A percentile compares a stretch with the other conserved stretches of the same genome.
Evolutionary conservation across 2,113 vertebrate genomes (phyloP).

Genomic region (Prionailurus viverrinus): DNA sequence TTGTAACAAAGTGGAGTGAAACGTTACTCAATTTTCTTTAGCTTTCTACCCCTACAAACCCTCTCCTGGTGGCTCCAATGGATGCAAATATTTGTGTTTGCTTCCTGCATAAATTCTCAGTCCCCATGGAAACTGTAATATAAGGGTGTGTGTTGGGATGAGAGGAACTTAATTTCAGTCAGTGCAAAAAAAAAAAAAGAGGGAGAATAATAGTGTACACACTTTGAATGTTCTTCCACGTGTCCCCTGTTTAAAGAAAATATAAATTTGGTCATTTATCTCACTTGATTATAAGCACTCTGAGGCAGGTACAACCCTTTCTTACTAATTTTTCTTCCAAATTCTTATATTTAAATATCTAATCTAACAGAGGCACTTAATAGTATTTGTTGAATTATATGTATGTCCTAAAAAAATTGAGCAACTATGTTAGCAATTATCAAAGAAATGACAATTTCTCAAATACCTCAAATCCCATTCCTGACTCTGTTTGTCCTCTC

Average conservation of each 20-base stretch:
- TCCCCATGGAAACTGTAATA: background rate
- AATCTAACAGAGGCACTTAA: background rate
- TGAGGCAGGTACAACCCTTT: background rate
- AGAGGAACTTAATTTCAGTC: conserved; percentile 35
- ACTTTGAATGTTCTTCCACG: background rate
- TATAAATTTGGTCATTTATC: background rate
- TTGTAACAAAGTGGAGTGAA: background rate
- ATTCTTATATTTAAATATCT: background rate
- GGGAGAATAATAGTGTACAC: background rate
- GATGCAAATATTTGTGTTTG: conserved; percentile 38
- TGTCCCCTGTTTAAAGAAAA: background rate
- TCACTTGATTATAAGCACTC: background rate
- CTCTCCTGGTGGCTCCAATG: background rate
- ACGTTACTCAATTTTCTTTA: background rate
- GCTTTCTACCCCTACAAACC: background rate
- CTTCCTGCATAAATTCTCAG: background rate
- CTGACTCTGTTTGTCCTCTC: background rate
- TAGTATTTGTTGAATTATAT: background rate
- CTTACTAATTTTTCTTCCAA: background rate
- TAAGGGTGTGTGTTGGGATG: background rate
- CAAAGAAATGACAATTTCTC: background rate
- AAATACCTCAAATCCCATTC: background rate
- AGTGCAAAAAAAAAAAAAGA: background rate
- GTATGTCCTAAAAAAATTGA: background rate
- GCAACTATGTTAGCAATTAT: background rate